Base-by-base conservation (phyloP, 1,140 invertebrate species). In the Bombus balteatus region DNA sequence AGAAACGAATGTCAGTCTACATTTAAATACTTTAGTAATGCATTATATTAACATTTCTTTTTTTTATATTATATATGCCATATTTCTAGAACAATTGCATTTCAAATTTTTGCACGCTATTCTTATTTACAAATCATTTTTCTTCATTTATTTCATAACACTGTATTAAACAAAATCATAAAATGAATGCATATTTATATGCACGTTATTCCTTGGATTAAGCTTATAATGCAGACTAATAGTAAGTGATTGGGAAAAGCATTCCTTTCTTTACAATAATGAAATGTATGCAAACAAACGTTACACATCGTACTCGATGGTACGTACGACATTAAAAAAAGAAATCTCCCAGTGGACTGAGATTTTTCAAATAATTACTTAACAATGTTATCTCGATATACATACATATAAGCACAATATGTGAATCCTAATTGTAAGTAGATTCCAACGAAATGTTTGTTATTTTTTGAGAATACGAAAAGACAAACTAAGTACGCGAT, bases 1-100 rank as follows among this genome's bases (percentile, higher is more conserved):
- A 86, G 75, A 89, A 89, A 89, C 65, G 15, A 74, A 66, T 66
- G 80, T 82, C 59, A 73, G 75, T 87, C 87, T 89, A 84, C 65
- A 71, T 85, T 89, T 90, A 90, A 90, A 90, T 89, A 90, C 72
- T 74, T 62, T 73, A 78, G 59, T 84, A 80, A 70, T 59, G n/a
- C 39, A 81, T 90, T 85, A 87, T 87, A 90, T 87, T 90, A 90
- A 89, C 77, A 87, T 81, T 76, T 77, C 57, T 57, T 53, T 25
- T 74, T 43, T 72, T 72, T 85, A 75, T 81, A 85, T 85, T 75
- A 85, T 79, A 81, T 81, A 53, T 22, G 59, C 72, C 71, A 75
- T 85, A 53, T 81, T 74, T 75, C 57, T 84, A 84, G 39, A 80
- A 62, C 15, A 43, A 39, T 85, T 80, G 41, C 18, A 85, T 80